Evolutionary conservation across 1,140 invertebrate species (phyloP).

Genomic region (Marisa cornuarietis): DNA sequence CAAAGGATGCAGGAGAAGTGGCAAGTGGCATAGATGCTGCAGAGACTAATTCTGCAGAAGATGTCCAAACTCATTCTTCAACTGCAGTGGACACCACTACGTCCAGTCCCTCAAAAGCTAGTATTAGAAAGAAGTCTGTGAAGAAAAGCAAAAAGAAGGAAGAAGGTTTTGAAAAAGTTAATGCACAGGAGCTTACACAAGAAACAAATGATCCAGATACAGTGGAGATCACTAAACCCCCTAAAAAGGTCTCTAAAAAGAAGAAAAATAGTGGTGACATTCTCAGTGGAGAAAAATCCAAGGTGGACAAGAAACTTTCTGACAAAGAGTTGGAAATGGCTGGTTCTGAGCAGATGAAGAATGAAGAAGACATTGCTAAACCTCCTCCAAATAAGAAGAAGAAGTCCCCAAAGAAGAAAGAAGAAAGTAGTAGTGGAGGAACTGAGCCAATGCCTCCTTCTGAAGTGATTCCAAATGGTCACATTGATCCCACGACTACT

Average conservation of each 20-base stretch:
- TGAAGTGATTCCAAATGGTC: constrained; percentile 11
- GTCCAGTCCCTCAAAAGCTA: neutral
- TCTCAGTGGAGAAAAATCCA: too few species aligned
- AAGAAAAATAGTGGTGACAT: neutral
- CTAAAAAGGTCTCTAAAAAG: constrained; percentile 24
- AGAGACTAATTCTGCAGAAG: neutral
- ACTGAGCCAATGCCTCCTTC: neutral
- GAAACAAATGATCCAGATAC: neutral
- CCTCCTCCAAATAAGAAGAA: constrained; percentile 16
- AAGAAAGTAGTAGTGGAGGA: neutral
- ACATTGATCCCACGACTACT: constrained; percentile 4
- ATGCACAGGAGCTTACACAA: neutral
- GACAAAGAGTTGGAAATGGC: neutral
- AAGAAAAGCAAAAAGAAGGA: constrained; percentile 6
- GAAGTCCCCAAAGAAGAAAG: constrained; percentile 12
- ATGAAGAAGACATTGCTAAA: neutral
- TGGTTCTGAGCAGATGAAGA: neutral
- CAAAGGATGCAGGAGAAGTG: constrained; percentile 13
- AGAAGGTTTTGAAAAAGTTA: neutral
- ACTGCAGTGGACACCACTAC: neutral
- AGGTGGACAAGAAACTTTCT: too few species aligned
- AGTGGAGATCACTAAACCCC: neutral
- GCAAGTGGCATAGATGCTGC: neutral
- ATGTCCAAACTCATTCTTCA: neutral
- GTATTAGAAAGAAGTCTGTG: constrained; percentile 19